phyloP scores from a whole-genome alignment of 2,888 invertebrate species.

The Hartigia nigra region DNA sequence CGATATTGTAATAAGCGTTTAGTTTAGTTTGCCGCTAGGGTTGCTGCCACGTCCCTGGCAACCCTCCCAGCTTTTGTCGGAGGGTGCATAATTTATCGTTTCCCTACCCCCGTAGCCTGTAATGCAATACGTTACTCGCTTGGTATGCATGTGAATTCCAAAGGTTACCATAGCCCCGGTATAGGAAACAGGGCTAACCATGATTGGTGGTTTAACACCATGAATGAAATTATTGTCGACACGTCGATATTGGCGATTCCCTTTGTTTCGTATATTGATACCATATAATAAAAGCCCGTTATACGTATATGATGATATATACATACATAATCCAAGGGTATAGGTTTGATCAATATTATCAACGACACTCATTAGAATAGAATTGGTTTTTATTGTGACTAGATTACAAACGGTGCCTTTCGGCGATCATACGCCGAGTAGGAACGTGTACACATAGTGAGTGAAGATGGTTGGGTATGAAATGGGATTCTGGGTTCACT shows the following conservation, averaged over 20 bases:
- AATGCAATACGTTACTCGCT: constrained; percentile 48
- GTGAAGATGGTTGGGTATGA: constrained; percentile 31
- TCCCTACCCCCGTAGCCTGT: constrained; percentile 34
- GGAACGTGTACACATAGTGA: constrained; percentile 60
- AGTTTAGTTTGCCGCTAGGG: constrained; percentile 55
- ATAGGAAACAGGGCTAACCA: constrained; percentile 16
- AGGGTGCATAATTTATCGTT: constrained; percentile 65
- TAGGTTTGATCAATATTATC: background rate
- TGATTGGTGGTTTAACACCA: constrained; percentile 37
- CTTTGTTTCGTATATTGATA: background rate
- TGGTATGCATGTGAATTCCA: constrained; percentile 48
- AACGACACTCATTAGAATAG: constrained; percentile 53
- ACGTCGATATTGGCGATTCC: background rate
- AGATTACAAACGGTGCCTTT: constrained; percentile 65
- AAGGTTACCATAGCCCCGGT: constrained; percentile 31
- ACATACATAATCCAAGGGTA: background rate
- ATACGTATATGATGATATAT: background rate
- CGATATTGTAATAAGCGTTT: constrained; percentile 62
- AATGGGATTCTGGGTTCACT: constrained; percentile 25
- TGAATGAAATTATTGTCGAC: constrained; percentile 33
- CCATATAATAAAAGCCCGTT: background rate
- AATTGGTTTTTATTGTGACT: constrained; percentile 66
- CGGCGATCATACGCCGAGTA: constrained; percentile 59
- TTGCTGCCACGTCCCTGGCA: constrained; percentile 34
- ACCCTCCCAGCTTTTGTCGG: constrained; percentile 1